Conservation (phyloP, 2,797 vertebrate species). For the Crypturellus tataupa region DNA sequence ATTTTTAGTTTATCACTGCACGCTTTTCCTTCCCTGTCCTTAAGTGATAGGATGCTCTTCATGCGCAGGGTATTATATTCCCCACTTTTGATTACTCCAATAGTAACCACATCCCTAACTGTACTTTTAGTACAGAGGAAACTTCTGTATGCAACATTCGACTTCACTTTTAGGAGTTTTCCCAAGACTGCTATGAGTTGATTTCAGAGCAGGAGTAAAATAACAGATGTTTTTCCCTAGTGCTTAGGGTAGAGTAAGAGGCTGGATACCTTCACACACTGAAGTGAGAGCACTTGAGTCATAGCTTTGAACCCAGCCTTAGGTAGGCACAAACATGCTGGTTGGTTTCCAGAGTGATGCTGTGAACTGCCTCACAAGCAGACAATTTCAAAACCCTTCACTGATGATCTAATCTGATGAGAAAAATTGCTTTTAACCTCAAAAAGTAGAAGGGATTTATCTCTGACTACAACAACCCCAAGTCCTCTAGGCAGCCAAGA, state of each 20-base stretch:
- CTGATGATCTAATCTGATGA: not conserved
- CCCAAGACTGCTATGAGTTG: not conserved
- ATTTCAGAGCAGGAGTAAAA: not conserved
- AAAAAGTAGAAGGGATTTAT: conserved; percentile 1
- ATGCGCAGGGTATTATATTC: not conserved
- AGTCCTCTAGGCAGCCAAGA: not conserved
- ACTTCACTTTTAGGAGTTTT: not conserved
- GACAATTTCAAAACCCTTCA: conserved; percentile 1
- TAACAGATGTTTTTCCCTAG: not conserved
- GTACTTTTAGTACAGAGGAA: too few species aligned
- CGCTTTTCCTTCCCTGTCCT: not conserved
- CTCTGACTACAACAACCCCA: not conserved
- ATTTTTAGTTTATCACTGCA: not conserved
- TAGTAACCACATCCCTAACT: too few species aligned
- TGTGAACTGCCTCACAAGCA: not conserved
- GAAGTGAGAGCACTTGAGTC: not conserved
- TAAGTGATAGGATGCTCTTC: not conserved
- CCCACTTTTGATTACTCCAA: not conserved
- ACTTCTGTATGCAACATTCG: not conserved
- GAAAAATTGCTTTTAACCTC: not conserved
- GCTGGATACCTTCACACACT: rapidly evolving
- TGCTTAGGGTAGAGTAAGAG: not conserved
- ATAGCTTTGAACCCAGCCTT: not conserved
- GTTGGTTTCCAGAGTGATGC: not conserved
- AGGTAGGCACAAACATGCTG: not conserved